Evolutionary conservation across 2,797 vertebrate genomes (phyloP).

Genomic region (Pogonophryne albipinna): DNA sequence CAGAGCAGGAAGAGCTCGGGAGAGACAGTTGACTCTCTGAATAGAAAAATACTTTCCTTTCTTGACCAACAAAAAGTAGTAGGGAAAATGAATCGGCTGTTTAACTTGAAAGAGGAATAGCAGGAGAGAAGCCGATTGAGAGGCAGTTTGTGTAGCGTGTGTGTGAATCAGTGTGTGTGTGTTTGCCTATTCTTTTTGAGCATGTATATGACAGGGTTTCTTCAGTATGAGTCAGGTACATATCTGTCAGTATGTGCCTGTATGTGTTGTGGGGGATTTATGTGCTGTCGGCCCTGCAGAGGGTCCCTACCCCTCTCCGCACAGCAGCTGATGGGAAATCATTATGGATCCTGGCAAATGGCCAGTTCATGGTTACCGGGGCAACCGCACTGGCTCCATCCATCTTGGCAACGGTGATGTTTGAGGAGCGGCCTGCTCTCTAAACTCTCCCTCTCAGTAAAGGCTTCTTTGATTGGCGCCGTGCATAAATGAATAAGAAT

Average conservation of each 20-base stretch:
- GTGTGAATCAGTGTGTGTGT: constrained; percentile 15
- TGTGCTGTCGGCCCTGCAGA: constrained; percentile 21
- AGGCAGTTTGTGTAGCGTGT: neutral
- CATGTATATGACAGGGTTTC: no score
- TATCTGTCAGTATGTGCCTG: constrained; percentile 11
- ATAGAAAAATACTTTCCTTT: no score
- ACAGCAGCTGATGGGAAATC: constrained; percentile 82
- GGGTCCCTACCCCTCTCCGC: constrained; percentile 54
- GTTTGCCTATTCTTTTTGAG: neutral
- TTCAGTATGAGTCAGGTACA: neutral
- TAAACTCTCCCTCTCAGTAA: constrained; percentile 73
- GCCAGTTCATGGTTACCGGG: constrained; percentile 83
- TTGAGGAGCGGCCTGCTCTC: constrained; percentile 72
- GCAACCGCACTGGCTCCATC: constrained; percentile 79
- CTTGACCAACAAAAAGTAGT: no score
- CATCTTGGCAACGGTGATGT: constrained; percentile 71
- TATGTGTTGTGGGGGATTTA: constrained; percentile 36
- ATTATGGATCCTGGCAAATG: constrained; percentile 85
- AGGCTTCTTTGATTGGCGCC: constrained; percentile 76
- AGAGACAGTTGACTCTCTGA: no score
- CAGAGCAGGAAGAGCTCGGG: no score
- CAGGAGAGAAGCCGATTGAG: no score
- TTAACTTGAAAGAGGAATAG: no score
- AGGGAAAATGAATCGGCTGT: no score
- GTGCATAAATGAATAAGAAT: constrained; percentile 76